Percentiles rank a stretch among this genome's conserved stretches.
These are phyloP conservation scores for Lateolabrax maculatus DNA, from an alignment of 2,797 vertebrate species.

Conservation along the genomic window DNA sequence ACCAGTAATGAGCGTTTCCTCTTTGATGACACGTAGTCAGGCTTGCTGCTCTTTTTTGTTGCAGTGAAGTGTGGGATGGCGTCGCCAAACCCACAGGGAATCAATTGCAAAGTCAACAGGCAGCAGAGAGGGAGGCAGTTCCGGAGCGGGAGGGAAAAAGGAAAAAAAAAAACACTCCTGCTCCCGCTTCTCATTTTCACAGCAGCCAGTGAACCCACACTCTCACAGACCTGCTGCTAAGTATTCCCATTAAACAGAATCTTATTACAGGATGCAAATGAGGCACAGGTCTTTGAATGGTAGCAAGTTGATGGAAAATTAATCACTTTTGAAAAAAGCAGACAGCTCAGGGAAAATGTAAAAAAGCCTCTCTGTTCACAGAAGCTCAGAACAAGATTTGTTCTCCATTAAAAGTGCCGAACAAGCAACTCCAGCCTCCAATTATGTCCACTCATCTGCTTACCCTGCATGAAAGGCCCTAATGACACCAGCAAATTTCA, in stretches of 20 bases:
- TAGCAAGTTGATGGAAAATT: constrained; percentile 17
- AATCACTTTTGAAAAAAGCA: constrained; percentile 8
- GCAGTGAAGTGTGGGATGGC: constrained; percentile 63
- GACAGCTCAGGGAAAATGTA: constrained; percentile 15
- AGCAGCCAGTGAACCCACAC: constrained; percentile 36
- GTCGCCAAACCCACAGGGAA: constrained; percentile 72
- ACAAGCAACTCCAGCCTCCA: constrained; percentile 30
- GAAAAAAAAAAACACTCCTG: constrained; percentile 29
- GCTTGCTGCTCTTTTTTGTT: constrained; percentile 44
- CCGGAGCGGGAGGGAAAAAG: constrained; percentile 53
- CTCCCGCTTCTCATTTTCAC: constrained; percentile 58
- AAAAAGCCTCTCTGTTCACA: constrained; percentile 3
- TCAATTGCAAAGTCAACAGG: constrained; percentile 77
- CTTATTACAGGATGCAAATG: constrained; percentile 32
- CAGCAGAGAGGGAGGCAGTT: constrained; percentile 63
- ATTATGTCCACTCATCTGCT: constrained; percentile 53
- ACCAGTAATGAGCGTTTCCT: constrained; percentile 50
- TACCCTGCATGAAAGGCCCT: constrained; percentile 30
- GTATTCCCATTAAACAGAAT: constrained; percentile 12
- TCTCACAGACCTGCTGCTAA: constrained; percentile 24
- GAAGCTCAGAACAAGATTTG: constrained; percentile 17
- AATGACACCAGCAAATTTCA: constrained; percentile 45
- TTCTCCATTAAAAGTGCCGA: constrained; percentile 44
- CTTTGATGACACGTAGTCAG: constrained; percentile 60
- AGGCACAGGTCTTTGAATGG: constrained; percentile 25